phyloP scores from a whole-genome alignment of 23 tunicate species.

The Diplosoma virens region DNA sequence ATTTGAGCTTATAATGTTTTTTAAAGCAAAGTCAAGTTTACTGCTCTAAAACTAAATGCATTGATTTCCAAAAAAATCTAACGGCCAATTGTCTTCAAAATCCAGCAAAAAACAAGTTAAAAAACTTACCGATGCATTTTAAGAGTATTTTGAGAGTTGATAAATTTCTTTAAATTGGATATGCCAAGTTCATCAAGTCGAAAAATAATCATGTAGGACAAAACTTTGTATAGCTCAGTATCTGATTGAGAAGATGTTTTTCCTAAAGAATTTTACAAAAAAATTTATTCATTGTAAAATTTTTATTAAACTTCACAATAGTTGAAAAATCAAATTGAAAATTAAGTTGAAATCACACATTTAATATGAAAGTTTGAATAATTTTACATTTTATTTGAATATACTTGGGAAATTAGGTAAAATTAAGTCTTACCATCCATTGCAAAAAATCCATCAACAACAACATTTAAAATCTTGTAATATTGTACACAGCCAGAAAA shows the following conservation, averaged over 20 bases:
- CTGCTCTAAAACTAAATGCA: no score
- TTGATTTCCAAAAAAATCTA: no score
- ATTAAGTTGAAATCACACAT: neutral
- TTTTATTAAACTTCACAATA: no score
- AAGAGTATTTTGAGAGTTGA: conserved; percentile 57
- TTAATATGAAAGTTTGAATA: neutral
- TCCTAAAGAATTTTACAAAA: no score
- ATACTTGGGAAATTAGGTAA: no score
- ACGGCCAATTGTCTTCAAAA: no score
- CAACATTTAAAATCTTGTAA: conserved; percentile 46
- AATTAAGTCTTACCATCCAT: conserved; percentile 59
- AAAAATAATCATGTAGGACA: conserved; percentile 77
- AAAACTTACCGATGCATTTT: conserved; percentile 71
- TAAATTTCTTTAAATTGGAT: conserved; percentile 59
- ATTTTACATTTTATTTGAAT: neutral
- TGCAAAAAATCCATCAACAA: conserved; percentile 69
- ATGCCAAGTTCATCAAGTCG: conserved; percentile 68
- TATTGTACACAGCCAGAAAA: conserved; percentile 86
- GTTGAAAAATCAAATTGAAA: no score
- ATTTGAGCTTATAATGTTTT: no score
- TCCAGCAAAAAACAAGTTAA: conserved; percentile 4
- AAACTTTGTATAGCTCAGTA: conserved; percentile 39
- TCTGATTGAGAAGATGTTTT: conserved; percentile 47
- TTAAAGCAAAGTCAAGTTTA: no score
- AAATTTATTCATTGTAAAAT: no score